A percentile compares a stretch with the other conserved stretches of the same genome.
phyloP scores from a whole-genome alignment of 2,888 invertebrate genomes.

The Eretmocerus hayati region DNA sequence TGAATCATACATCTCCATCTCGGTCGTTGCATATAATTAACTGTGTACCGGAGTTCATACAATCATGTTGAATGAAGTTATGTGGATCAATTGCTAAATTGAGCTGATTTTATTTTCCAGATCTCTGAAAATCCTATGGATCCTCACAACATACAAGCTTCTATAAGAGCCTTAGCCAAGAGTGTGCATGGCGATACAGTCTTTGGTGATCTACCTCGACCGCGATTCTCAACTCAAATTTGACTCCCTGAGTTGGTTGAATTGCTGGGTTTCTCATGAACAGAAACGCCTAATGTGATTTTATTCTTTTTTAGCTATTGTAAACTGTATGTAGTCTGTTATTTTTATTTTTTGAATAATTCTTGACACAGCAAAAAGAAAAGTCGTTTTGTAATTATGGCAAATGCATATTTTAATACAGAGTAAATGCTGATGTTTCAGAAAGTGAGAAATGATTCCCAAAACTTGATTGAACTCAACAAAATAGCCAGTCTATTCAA shows the following conservation, averaged over 20 bases:
- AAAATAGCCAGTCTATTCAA: constrained; percentile 14
- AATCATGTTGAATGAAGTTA: too few relatives aligned
- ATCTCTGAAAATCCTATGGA: constrained; percentile 38
- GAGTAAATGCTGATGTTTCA: constrained; percentile 7
- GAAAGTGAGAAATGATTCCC: constrained; percentile 13
- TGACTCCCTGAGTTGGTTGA: constrained; percentile 46
- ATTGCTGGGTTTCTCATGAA: constrained; percentile 5
- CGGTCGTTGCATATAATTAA: too few relatives aligned
- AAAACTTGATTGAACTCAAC: constrained; percentile 11
- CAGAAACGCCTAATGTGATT: constrained; percentile 20
- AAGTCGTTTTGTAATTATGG: constrained; percentile 19
- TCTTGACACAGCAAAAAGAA: neutral
- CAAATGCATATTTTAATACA: constrained; percentile 24
- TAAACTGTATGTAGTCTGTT: constrained; percentile 25
- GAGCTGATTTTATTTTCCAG: constrained; percentile 26
- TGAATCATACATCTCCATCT: too few relatives aligned
- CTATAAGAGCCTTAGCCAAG: constrained; percentile 84
- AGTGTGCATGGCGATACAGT: constrained; percentile 83
- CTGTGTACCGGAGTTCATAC: too few relatives aligned
- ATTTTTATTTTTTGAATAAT: constrained; percentile 17
- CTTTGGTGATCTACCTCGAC: constrained; percentile 81
- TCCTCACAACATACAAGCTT: constrained; percentile 78
- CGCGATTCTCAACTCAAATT: constrained; percentile 78
- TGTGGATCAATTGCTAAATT: too few relatives aligned
- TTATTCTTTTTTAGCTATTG: constrained; percentile 32